Conservation (phyloP, 2,113 vertebrate species). For the Burhinus bistriatus region DNA sequence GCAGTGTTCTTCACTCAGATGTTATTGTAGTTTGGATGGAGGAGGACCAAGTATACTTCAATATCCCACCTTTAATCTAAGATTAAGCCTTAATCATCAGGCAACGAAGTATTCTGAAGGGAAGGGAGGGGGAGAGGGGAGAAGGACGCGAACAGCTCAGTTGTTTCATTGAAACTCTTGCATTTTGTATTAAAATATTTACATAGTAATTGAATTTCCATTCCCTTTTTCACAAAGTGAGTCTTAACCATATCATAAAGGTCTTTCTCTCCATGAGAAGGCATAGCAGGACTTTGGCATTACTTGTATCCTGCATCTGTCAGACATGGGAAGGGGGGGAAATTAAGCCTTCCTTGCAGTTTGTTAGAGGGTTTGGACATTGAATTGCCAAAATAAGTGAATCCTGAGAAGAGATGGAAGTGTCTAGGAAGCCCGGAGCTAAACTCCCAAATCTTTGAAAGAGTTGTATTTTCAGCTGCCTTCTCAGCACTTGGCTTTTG, state of each 20-base stretch:
- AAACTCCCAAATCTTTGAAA: not conserved
- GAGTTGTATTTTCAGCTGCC: not conserved
- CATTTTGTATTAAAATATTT: not conserved
- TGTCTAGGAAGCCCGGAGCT: not conserved
- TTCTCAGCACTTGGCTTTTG: not conserved
- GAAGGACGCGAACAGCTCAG: rapidly evolving
- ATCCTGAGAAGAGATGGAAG: not conserved
- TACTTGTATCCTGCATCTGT: not conserved
- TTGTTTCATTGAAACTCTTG: not conserved
- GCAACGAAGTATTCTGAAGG: not conserved
- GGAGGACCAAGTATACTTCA: not conserved
- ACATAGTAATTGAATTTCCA: not conserved
- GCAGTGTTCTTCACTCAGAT: not conserved
- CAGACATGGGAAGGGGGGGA: rapidly evolving
- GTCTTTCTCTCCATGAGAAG: not conserved
- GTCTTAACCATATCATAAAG: not conserved
- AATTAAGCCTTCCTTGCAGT: not conserved
- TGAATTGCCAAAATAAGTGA: not conserved
- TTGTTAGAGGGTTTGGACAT: not conserved
- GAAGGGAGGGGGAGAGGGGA: not conserved
- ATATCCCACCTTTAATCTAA: not conserved
- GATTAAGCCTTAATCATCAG: not conserved
- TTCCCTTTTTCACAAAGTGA: not conserved
- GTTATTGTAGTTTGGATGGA: not conserved
- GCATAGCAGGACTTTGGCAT: not conserved